A percentile compares a stretch with the other conserved stretches of the same genome.
These are phyloP conservation scores for Oreochromis spilurus DNA, from an alignment of 2,113 vertebrate species.

Conservation along the genomic window DNA sequence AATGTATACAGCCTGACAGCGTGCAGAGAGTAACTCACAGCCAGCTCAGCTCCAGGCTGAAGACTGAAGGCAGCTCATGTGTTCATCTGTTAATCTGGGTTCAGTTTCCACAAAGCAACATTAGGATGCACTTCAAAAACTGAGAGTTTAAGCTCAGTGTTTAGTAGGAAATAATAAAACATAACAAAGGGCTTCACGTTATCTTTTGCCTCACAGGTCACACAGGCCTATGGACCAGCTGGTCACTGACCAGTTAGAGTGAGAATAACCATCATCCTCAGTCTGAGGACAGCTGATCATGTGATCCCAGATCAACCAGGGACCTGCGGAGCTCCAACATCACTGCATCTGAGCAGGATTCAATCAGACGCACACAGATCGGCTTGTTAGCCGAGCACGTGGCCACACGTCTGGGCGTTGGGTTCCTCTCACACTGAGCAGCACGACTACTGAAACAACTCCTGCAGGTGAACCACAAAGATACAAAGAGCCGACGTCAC, in stretches of 20 bases:
- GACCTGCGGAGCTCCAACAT: not conserved
- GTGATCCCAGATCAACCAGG: not conserved
- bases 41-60: not conserved
- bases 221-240: not conserved
- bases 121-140: not conserved
- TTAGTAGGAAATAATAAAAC: fast-evolving
- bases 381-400: not conserved
- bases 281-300: not conserved
- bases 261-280: not conserved
- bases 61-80: not conserved
- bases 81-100: not conserved
- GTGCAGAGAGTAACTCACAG: not conserved
- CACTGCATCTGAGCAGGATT: not conserved
- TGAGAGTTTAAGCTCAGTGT: not conserved
- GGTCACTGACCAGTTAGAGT: not conserved
- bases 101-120: not conserved
- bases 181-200: not conserved
- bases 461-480: not conserved
- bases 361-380: not conserved
- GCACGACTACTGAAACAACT: not conserved
- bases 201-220: not conserved
- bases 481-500: fast-evolving
- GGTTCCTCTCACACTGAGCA: not conserved
- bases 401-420: not conserved
- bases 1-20: fast-evolving